Evolutionary conservation across 2,888 invertebrate species (phyloP).

Genomic region (Eustalomyia histrio): DNA sequence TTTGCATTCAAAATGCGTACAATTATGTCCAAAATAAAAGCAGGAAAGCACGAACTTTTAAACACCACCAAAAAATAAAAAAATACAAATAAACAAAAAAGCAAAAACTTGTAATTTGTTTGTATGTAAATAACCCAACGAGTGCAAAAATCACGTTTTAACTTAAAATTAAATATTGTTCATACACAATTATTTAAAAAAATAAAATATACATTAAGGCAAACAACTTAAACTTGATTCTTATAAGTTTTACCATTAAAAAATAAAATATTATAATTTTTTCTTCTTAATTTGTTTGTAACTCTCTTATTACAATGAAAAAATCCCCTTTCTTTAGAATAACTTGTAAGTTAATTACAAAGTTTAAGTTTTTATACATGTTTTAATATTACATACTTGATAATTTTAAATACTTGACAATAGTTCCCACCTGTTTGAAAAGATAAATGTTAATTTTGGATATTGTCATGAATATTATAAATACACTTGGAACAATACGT

Average conservation of each 20-base stretch:
- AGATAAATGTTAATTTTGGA: background rate
- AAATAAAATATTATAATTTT: background rate
- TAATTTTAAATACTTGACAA: background rate
- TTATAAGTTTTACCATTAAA: background rate
- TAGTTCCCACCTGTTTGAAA: background rate
- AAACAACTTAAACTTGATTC: background rate
- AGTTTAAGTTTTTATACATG: background rate
- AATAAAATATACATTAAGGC: background rate
- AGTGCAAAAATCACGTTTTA: slow-evolving; percentile 27
- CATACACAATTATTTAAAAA: background rate
- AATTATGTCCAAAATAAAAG: slow-evolving; percentile 44
- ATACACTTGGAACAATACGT: no score
- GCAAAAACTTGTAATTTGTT: background rate
- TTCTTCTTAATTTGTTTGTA: background rate
- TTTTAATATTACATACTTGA: background rate
- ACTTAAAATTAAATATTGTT: slow-evolving; percentile 2
- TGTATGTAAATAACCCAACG: background rate
- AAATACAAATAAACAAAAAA: background rate
- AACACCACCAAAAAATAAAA: slow-evolving; percentile 12
- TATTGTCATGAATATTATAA: background rate
- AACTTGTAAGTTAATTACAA: background rate
- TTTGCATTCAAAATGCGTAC: slow-evolving; percentile 52
- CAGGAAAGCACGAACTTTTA: slow-evolving; percentile 54
- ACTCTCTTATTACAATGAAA: background rate
- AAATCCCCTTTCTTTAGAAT: background rate